These are phyloP conservation scores for Oeneis ivallda DNA, from an alignment of 2,888 invertebrate genomes.

Conservation along the genomic window DNA sequence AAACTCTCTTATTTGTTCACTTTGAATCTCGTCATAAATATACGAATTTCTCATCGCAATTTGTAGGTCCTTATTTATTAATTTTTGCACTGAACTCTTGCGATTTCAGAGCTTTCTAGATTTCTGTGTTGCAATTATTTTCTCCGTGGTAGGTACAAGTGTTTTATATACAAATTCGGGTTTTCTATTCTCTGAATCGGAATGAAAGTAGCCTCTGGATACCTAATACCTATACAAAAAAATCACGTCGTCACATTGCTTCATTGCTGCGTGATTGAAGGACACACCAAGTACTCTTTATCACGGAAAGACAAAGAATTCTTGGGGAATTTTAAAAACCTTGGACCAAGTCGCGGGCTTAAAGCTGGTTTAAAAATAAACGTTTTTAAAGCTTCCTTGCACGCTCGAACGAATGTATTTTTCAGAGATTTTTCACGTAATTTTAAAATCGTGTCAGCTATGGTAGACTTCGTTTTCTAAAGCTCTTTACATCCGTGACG, in stretches of 20 bases:
- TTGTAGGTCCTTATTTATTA: slow-evolving; percentile 15
- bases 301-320: no score
- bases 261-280: no score
- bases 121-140: neutral
- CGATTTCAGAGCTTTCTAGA: neutral
- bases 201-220: no score
- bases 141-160: neutral
- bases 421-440: slow-evolving; percentile 13
- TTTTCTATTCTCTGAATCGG: no score
- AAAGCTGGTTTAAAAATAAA: slow-evolving; percentile 18
- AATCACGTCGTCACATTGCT: no score
- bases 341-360: neutral
- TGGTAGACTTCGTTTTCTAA: slow-evolving; percentile 9
- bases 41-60: slow-evolving; percentile 21
- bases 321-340: no score
- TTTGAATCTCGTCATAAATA: slow-evolving; percentile 26
- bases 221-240: no score
- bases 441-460: slow-evolving; percentile 17
- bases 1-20: slow-evolving; percentile 25
- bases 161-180: no score
- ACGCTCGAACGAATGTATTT: neutral
- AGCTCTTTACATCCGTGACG: slow-evolving; percentile 29
- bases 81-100: neutral
- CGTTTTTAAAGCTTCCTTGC: neutral
- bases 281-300: no score